These are phyloP conservation scores for Poeciliopsis prolifica DNA, from an alignment of 2,113 vertebrate species.

Conservation along the genomic window DNA sequence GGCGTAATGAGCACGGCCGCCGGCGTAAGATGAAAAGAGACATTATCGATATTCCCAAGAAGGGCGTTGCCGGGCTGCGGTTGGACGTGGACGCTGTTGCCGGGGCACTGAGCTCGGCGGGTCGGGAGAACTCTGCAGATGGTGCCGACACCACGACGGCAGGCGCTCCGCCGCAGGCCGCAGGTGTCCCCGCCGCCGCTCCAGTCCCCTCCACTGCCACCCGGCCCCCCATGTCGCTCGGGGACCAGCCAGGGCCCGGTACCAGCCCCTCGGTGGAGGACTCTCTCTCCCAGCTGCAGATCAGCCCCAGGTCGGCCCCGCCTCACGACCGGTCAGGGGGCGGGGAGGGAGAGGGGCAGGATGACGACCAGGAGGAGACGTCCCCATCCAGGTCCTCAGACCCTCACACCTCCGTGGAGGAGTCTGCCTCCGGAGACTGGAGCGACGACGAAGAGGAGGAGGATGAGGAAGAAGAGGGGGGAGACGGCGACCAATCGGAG, in stretches of 20 bases:
- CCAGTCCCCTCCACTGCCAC: slow-evolving; percentile 55
- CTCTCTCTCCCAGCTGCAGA: slow-evolving; percentile 88
- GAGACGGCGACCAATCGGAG: slow-evolving; percentile 74
- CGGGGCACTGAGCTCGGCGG: slow-evolving; percentile 74
- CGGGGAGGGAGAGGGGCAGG: slow-evolving; percentile 88
- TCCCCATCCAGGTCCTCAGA: slow-evolving; percentile 83
- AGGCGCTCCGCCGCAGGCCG: slow-evolving; percentile 59
- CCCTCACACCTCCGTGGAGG: slow-evolving; percentile 86
- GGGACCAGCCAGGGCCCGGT: slow-evolving; percentile 82
- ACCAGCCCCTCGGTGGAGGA: slow-evolving; percentile 82
- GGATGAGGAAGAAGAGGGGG: slow-evolving; percentile 82
- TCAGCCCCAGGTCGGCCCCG: slow-evolving; percentile 76
- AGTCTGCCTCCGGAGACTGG: slow-evolving; percentile 89
- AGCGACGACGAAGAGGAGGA: slow-evolving; percentile 84
- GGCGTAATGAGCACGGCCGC: slow-evolving; percentile 96
- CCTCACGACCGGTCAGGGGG: slow-evolving; percentile 83
- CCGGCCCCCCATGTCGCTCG: slow-evolving; percentile 84
- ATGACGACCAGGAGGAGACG: slow-evolving; percentile 77
- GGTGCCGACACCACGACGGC: slow-evolving; percentile 85
- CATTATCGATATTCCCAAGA: slow-evolving; percentile 97
- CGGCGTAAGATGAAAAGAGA: slow-evolving; percentile 97
- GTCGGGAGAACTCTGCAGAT: slow-evolving; percentile 91
- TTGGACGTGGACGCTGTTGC: slow-evolving; percentile 88
- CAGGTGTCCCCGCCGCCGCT: slow-evolving; percentile 19
- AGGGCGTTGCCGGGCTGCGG: slow-evolving; percentile 96